Evolutionary conservation across 2,888 invertebrate genomes (phyloP).

Genomic region (Tanaodytes sp.): DNA sequence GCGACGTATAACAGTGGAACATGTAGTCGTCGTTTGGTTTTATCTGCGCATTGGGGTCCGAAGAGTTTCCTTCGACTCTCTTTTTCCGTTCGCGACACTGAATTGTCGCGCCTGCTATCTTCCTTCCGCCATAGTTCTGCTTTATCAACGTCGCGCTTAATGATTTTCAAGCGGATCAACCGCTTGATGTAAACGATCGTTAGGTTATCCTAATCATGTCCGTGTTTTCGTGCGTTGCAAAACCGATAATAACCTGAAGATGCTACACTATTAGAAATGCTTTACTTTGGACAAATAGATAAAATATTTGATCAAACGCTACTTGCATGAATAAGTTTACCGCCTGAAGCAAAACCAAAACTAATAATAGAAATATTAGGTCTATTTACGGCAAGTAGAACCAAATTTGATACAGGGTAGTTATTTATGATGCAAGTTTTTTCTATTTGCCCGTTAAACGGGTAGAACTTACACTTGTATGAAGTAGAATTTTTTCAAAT

Average conservation of each 20-base stretch:
- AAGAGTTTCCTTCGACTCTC: conserved; percentile 53
- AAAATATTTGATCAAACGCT: no score
- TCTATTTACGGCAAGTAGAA: no score
- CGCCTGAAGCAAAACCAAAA: no score
- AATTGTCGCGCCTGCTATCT: conserved; percentile 63
- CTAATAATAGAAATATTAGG: no score
- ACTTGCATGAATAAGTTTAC: no score
- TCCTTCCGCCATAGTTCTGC: conserved; percentile 60
- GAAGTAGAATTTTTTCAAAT: no score
- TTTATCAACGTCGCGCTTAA: conserved; percentile 61
- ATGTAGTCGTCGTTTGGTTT: conserved; percentile 62
- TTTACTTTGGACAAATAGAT: no score
- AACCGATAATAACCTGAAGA: conserved; percentile 32
- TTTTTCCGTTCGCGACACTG: conserved; percentile 56
- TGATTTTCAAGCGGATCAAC: conserved; percentile 64
- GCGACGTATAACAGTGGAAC: conserved; percentile 56
- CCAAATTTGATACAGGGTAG: no score
- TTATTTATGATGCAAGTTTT: no score
- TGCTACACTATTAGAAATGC: no score
- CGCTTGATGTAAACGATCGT: conserved; percentile 43
- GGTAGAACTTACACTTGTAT: no score
- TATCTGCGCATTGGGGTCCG: conserved; percentile 58
- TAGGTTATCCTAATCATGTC: conserved; percentile 27
- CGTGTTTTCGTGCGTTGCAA: conserved; percentile 21
- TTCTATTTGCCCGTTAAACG: no score